phyloP scores from a whole-genome alignment of 2,113 vertebrate species.

The Silurus meridionalis region DNA sequence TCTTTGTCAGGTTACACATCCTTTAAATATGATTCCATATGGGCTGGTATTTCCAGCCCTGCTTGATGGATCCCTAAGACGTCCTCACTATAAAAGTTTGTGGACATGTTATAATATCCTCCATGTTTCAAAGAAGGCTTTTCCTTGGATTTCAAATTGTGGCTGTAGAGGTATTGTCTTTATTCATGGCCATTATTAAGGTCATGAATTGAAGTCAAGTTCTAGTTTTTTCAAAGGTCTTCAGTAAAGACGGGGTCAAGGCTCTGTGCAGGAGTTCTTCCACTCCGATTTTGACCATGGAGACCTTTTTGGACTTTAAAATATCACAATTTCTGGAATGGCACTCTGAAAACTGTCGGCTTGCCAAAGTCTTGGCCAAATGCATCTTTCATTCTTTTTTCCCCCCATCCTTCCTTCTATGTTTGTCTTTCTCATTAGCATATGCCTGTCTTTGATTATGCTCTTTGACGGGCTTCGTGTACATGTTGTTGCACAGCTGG shows the following conservation, averaged over 20 bases:
- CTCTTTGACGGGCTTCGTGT: conserved; percentile 60
- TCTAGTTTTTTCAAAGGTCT: background rate
- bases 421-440: conserved; percentile 58
- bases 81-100: background rate
- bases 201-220: background rate
- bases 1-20: background rate
- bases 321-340: conserved; percentile 19
- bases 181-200: background rate
- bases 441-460: conserved; percentile 54
- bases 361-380: background rate
- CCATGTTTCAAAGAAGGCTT: background rate
- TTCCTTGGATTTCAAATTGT: background rate
- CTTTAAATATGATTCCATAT: background rate
- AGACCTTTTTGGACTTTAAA: conserved; percentile 28
- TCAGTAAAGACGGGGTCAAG: background rate
- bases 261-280: background rate
- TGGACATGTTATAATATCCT: background rate
- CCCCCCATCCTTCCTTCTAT: background rate
- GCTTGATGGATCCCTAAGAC: background rate
- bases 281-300: background rate
- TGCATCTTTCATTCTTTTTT: conserved; percentile 11
- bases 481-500: conserved; percentile 64
- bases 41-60: background rate
- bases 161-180: background rate
- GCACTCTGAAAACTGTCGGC: background rate